phyloP scores from a whole-genome alignment of 1,140 invertebrate genomes.

The Maconellicoccus hirsutus region DNA sequence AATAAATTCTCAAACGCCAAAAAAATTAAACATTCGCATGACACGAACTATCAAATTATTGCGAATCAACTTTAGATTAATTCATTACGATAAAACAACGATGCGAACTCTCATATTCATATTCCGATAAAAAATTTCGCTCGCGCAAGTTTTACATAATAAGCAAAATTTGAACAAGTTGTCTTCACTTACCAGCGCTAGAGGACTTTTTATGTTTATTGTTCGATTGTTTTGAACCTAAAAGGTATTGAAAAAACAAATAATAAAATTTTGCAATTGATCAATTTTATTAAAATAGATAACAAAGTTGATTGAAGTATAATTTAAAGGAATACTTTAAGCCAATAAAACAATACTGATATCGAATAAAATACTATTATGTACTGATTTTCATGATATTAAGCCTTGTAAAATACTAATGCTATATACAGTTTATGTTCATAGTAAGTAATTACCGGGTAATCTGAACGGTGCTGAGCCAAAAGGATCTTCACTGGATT shows the following conservation, averaged over 20 bases:
- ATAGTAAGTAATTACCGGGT: constrained; percentile 15
- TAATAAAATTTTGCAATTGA: neutral
- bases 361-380: neutral
- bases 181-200: neutral
- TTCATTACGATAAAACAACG: too few relatives aligned
- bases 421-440: neutral
- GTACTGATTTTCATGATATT: neutral
- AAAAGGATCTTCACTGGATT: constrained; percentile 36
- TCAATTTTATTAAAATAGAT: constrained; percentile 1
- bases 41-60: too few relatives aligned
- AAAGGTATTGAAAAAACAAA: neutral
- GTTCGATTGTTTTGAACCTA: constrained; percentile 10
- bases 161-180: neutral
- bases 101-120: too few relatives aligned
- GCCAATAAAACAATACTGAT: neutral
- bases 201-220: constrained; percentile 14
- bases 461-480: constrained; percentile 42
- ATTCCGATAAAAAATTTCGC: too few relatives aligned
- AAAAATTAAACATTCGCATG: too few relatives aligned
- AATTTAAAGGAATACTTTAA: neutral
- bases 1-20: too few relatives aligned
- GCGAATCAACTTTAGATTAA: too few relatives aligned
- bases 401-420: neutral
- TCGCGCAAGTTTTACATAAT: neutral
- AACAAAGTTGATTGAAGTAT: neutral